These are phyloP conservation scores for Capromys pilorides DNA, from an alignment of 2,797 vertebrate genomes.

Conservation along the genomic window DNA sequence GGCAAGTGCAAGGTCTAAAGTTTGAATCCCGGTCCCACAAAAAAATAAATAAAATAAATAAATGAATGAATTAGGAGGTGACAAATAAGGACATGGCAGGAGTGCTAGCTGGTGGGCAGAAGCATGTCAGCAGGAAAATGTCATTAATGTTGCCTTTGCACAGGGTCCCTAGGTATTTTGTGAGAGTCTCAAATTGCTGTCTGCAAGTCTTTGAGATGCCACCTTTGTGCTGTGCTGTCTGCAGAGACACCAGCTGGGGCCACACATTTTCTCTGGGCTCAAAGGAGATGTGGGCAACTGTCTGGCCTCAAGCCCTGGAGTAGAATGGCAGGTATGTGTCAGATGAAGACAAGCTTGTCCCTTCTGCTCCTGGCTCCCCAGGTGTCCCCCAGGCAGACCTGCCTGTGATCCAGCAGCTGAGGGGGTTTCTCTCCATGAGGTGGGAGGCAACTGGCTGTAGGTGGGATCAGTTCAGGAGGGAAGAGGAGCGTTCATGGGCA, in stretches of 20 bases:
- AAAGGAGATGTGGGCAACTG: neutral
- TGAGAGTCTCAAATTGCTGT: accelerated
- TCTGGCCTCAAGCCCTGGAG: neutral
- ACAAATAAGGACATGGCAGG: slow-evolving; percentile 29
- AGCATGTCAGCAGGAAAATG: slow-evolving; percentile 19
- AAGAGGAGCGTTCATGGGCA: neutral
- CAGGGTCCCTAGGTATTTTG: neutral
- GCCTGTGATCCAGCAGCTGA: neutral
- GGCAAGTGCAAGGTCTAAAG: too few relatives aligned
- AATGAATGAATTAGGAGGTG: slow-evolving; percentile 39
- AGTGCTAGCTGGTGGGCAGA: slow-evolving; percentile 1
- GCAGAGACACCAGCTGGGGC: neutral
- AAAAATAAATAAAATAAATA: too few relatives aligned
- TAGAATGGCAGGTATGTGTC: neutral
- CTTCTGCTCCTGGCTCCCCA: neutral
- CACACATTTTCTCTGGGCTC: neutral
- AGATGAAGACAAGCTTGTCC: neutral
- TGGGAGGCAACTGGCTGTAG: neutral
- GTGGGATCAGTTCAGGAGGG: neutral
- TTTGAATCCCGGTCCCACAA: too few relatives aligned
- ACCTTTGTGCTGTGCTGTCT: neutral
- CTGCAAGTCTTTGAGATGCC: neutral
- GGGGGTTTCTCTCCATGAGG: neutral
- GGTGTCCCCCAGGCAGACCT: neutral
- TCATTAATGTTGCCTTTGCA: neutral